Evolutionary conservation across 1,140 invertebrate genomes (phyloP), one percentile per base, ranked within the genome.

Genomic region (Eueides isabella): DNA sequence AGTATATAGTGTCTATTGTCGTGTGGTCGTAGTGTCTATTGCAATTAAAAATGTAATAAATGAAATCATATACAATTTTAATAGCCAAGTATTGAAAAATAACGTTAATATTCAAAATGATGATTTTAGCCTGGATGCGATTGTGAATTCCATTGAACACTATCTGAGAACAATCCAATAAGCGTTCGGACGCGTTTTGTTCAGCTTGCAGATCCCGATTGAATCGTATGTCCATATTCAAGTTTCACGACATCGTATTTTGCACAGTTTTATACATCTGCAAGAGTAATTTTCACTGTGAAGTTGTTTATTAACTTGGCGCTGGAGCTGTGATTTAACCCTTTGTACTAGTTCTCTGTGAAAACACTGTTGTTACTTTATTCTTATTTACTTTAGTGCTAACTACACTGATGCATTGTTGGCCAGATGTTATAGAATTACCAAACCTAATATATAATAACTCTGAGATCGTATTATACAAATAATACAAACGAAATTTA

Each of bases 141-240:
- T 61, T 75, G 71, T 68, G 70, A 68, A 77, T 78, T 71, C 67
- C 76, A 67, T 64, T 67, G 76, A 80, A 77, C 71, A 77, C 74
- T 74, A 77, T 81, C 76, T 61, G 77, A 80, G 77, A 81, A 75
- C 80, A 81, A 82, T 84, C 75, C 80, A 84, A 85, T 84, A 84
- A 81, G 81, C 78, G 72, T 74, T 74, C 74, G 63, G 38, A 69
- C 69, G 72, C 66, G 74, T 81, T 80, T 80, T 82, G 76, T 81
- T 83, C 71, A 66, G 64, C 74, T 67, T 76, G 74, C 77, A 78
- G 66, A 67, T 68, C 70, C 63, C 66, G 77, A 82, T 82, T 80
- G 73, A 80, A 75, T 75, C 67, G 73, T 77, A 73, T 69, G 70
- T 75, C 71, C 55, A 63, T 73, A 75, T 80, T 77, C 73, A 73